Base-by-base conservation (phyloP, 1,140 invertebrate species). In the Holotrichia oblita region DNA sequence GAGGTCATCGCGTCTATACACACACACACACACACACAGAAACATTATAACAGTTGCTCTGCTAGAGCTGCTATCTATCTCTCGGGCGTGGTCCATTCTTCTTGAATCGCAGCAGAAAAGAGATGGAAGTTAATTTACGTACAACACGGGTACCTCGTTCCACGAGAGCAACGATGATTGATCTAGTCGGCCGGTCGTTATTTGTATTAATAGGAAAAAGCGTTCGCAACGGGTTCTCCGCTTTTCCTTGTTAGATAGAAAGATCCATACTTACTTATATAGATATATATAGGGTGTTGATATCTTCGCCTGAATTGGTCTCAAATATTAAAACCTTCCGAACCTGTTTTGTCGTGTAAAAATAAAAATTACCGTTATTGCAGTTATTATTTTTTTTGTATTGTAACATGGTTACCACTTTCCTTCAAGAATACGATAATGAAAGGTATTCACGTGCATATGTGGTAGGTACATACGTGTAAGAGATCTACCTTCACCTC, bases 81-180 rank as follows among this genome's bases (percentile, higher is more conserved):
- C 22, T 69, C 64, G 64, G 64, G 64, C 64, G 64, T 69, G 64
- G 64, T 69, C 64, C 27, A 69, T 69, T 69, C 64, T 69, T 69
- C 64, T 69, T 34, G 20, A 10, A 24, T 22, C 27, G 64, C 27
- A 10, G n/a, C n/a, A n/a, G n/a, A n/a, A n/a, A n/a, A n/a, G n/a
- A n/a, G 6, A 69, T 10, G 64, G 64, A 69, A 24, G 4, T 69
- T 69, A 69, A 24, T 22, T 34, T 69, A 69, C 27, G 20, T 22
- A 69, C 64, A 14, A 69, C 64, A 69, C 4, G 12, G 7, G 12
- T 14, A 10, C 22, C 17, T 69, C 20, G 20, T 20, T 34, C 3
- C 27, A 69, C 27, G 64, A 69, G n/a, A 24, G 20, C 12, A 20
- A 24, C 8, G 64, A n/a, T n/a, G n/a, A n/a, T 22, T 6, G 64